Conservation (phyloP, 2,113 vertebrate genomes). For the Sakesphorus luctuosus region DNA sequence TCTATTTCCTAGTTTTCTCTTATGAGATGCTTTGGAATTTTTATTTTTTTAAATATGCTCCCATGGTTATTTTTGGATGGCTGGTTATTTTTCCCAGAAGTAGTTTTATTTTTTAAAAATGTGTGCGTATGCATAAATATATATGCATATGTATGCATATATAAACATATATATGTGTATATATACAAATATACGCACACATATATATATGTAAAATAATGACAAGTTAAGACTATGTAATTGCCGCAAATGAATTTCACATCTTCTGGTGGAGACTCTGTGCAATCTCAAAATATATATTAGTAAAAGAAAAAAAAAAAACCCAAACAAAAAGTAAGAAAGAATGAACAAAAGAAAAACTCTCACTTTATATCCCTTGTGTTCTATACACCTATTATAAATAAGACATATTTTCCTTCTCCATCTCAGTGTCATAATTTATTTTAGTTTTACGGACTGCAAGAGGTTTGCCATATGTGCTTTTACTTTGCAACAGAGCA, state of each 20-base stretch:
- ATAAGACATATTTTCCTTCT: slow-evolving; percentile 81
- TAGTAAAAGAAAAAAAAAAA: slow-evolving; percentile 74
- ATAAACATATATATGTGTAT: background rate
- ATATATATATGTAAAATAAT: slow-evolving; percentile 22
- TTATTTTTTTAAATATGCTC: slow-evolving; percentile 59
- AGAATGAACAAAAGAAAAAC: slow-evolving; percentile 56
- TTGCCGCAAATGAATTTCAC: slow-evolving; percentile 74
- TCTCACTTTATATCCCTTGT: slow-evolving; percentile 82
- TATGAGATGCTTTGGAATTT: slow-evolving; percentile 64
- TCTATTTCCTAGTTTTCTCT: slow-evolving; percentile 63
- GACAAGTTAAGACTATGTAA: slow-evolving; percentile 71
- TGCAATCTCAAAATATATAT: slow-evolving; percentile 92
- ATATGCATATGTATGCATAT: background rate
- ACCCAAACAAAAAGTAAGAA: slow-evolving; percentile 10
- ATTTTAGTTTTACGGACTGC: slow-evolving; percentile 70
- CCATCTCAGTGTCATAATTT: slow-evolving; percentile 70
- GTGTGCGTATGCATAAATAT: background rate
- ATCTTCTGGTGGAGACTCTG: slow-evolving; percentile 89
- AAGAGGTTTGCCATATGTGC: slow-evolving; percentile 80
- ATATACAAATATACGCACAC: background rate
- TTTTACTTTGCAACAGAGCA: slow-evolving; percentile 81
- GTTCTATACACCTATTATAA: slow-evolving; percentile 93
- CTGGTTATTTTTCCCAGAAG: slow-evolving; percentile 63
- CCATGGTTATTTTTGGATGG: slow-evolving; percentile 78
- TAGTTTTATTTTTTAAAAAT: background rate